Percentiles rank a stretch among this genome's conserved stretches.
Evolutionary conservation across 37 sponge, comb jelly and placozoan genomes (phyloP).

Genomic region (Hexactinellida sp.): DNA sequence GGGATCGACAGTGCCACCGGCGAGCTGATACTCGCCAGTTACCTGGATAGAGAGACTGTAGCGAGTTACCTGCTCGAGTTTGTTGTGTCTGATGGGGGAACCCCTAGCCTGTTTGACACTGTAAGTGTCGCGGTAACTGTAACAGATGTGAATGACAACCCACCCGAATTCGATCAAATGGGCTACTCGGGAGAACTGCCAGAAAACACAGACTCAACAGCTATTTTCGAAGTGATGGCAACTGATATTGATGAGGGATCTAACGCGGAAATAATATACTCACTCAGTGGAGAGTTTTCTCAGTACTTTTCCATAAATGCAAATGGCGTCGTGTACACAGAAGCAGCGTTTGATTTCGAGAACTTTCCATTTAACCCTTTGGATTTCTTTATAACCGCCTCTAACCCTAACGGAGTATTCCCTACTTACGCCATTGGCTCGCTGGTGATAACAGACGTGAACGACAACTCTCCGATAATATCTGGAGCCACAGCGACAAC

Average conservation of each 20-base stretch:
- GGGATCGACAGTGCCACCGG: background rate
- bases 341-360: background rate
- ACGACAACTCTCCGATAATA: slow-evolving; percentile 32
- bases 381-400: slow-evolving; percentile 28
- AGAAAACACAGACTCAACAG: background rate
- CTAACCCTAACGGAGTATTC: slow-evolving; percentile 26
- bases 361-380: slow-evolving; percentile 5
- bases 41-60: slow-evolving; percentile 20
- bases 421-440: slow-evolving; percentile 19
- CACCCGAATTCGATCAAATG: background rate
- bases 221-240: slow-evolving; percentile 23
- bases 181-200: background rate
- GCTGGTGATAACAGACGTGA: slow-evolving; percentile 24
- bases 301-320: slow-evolving; percentile 27
- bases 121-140: slow-evolving; percentile 13
- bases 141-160: slow-evolving; percentile 34
- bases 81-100: slow-evolving; percentile 13
- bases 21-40: background rate
- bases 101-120: background rate
- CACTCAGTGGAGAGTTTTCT: slow-evolving; percentile 19
- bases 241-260: slow-evolving; percentile 26
- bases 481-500: slow-evolving; percentile 18
- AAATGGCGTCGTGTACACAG: slow-evolving; percentile 20
- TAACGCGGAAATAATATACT: slow-evolving; percentile 17
- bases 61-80: background rate